Percentiles rank a stretch among this genome's conserved stretches.
Evolutionary conservation across 2,888 invertebrate species (phyloP).

Genomic region (Heliconius charithonia): DNA sequence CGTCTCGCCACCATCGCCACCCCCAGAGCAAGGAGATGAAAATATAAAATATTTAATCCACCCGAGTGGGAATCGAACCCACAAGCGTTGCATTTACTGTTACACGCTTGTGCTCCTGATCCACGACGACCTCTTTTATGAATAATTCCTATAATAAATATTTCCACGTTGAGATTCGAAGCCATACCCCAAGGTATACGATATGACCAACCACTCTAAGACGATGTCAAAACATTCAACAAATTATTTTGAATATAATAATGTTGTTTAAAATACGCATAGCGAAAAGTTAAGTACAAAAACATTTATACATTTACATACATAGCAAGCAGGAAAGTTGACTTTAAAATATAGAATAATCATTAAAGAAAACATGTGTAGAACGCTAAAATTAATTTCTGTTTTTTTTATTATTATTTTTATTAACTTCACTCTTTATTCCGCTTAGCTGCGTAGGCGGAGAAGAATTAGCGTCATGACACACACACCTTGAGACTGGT

Average conservation of each 20-base stretch:
- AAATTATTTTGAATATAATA: background rate
- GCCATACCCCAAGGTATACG: background rate
- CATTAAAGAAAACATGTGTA: background rate
- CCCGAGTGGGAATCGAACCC: too few species aligned
- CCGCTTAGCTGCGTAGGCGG: background rate
- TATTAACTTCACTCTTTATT: background rate
- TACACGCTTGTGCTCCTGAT: too few species aligned
- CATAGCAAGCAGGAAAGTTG: background rate
- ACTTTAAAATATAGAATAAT: background rate
- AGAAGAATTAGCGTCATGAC: background rate
- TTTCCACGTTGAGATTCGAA: background rate
- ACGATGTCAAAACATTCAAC: too few species aligned
- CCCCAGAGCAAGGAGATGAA: too few species aligned
- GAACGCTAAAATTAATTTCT: background rate
- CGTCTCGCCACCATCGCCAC: too few species aligned
- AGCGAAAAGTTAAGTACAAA: background rate
- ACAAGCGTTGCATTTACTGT: too few species aligned
- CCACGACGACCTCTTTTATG: too few species aligned
- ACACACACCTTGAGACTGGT: background rate
- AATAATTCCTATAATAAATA: background rate
- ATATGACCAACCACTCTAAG: background rate
- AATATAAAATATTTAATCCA: too few species aligned
- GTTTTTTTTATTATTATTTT: background rate
- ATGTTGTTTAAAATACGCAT: background rate
- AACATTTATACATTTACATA: background rate